Evolutionary conservation across 2,797 vertebrate species (phyloP).

Genomic region (Spinibarbus caldwelli): DNA sequence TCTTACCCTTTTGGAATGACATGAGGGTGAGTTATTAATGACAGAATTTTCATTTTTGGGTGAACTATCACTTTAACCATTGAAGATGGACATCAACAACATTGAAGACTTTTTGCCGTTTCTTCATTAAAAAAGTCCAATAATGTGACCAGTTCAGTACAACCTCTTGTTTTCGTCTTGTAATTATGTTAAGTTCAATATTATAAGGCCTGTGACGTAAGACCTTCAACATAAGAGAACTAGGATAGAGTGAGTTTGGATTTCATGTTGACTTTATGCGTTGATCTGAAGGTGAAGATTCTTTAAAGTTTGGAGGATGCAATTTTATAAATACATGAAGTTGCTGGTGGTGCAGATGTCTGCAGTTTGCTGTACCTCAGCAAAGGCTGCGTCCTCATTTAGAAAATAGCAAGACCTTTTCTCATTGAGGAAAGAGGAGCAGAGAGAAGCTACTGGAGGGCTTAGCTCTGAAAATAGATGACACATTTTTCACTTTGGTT

Average conservation of each 20-base stretch:
- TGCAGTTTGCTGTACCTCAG: constrained; percentile 35
- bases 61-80: no score
- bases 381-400: constrained; percentile 67
- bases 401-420: constrained; percentile 63
- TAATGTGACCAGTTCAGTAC: background rate
- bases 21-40: no score
- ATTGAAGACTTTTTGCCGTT: background rate
- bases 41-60: no score
- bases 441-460: constrained; percentile 47
- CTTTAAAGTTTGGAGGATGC: background rate
- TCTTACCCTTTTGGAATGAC: no score
- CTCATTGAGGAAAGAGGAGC: constrained; percentile 63
- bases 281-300: background rate
- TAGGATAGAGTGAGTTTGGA: background rate
- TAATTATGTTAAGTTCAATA: background rate
- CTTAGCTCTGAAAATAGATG: constrained; percentile 55
- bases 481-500: constrained; percentile 51
- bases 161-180: background rate
- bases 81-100: background rate
- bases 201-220: no score
- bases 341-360: constrained; percentile 35
- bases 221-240: background rate
- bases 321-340: constrained; percentile 16
- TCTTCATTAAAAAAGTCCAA: background rate
- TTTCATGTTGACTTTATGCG: background rate